Conservation (phyloP, 1,140 invertebrate species). For the Drosophila ogumai region DNA sequence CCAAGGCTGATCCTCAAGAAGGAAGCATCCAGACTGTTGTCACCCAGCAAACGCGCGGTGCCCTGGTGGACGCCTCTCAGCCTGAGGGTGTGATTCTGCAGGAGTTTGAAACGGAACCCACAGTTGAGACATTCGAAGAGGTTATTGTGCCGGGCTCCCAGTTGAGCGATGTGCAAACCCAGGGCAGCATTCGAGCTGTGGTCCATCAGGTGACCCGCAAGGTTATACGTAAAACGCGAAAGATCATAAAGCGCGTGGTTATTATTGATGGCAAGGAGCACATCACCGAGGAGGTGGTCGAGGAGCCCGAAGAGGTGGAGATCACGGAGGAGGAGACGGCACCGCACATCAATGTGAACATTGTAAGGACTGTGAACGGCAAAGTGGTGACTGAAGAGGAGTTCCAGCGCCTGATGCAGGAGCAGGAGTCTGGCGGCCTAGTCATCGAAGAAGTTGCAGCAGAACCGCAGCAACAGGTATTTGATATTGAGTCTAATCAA, state of each 20-base stretch:
- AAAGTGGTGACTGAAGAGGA: slow-evolving; percentile 85
- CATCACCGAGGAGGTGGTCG: slow-evolving; percentile 91
- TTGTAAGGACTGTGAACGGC: slow-evolving; percentile 87
- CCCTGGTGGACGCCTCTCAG: slow-evolving; percentile 85
- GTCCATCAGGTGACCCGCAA: slow-evolving; percentile 92
- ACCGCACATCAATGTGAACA: slow-evolving; percentile 90
- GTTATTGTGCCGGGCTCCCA: slow-evolving; percentile 59
- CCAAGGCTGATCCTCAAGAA: slow-evolving; percentile 56
- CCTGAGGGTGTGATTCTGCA: slow-evolving; percentile 86
- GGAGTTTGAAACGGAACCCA: slow-evolving; percentile 86
- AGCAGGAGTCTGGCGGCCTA: slow-evolving; percentile 55
- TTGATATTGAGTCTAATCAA: slow-evolving; percentile 83
- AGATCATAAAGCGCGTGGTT: slow-evolving; percentile 90
- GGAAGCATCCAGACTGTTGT: slow-evolving; percentile 64
- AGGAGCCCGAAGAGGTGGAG: slow-evolving; percentile 93
- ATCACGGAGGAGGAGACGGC: slow-evolving; percentile 90
- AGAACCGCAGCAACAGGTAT: slow-evolving; percentile 81
- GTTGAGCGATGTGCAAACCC: slow-evolving; percentile 69
- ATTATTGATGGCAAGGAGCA: slow-evolving; percentile 93
- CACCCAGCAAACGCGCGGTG: slow-evolving; percentile 68
- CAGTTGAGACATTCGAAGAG: slow-evolving; percentile 67
- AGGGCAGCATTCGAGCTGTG: slow-evolving; percentile 87
- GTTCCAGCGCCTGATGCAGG: slow-evolving; percentile 74
- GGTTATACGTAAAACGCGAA: slow-evolving; percentile 90
- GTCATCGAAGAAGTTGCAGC: slow-evolving; percentile 77